These are phyloP conservation scores for Pemphigus obesinymphae DNA, from an alignment of 1,140 invertebrate genomes.

Conservation along the genomic window DNA sequence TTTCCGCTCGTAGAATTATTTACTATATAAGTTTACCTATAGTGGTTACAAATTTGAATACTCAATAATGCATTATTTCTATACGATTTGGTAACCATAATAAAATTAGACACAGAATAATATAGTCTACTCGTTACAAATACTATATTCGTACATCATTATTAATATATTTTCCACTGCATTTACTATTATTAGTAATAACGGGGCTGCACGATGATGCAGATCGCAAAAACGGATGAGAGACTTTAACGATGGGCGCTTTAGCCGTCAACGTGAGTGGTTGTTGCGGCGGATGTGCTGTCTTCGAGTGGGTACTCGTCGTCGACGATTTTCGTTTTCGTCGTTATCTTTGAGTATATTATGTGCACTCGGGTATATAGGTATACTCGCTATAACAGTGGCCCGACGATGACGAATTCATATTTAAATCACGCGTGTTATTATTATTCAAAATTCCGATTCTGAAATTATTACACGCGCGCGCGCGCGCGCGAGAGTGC, in stretches of 20 bases:
- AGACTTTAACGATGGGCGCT: conserved; percentile 1
- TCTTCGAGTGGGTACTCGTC: conserved; percentile 12
- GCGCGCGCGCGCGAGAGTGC: background rate
- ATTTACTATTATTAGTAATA: no score
- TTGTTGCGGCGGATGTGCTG: background rate
- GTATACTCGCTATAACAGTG: background rate
- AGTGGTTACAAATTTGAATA: no score
- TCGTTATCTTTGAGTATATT: background rate
- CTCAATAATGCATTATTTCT: no score
- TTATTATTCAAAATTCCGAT: conserved; percentile 41
- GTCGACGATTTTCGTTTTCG: background rate
- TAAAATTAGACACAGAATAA: no score
- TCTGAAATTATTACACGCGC: conserved; percentile 9
- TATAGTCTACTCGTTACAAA: no score
- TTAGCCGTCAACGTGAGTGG: background rate
- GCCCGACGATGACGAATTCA: conserved; percentile 31
- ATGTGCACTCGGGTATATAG: background rate
- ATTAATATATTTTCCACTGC: no score
- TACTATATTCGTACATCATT: no score
- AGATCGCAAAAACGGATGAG: no score
- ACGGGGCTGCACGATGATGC: no score
- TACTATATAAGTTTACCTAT: no score
- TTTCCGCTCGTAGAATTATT: no score
- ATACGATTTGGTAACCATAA: no score
- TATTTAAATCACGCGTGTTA: conserved; percentile 38